Conservation (phyloP, 2,888 invertebrate species). For the Athalia rosae region DNA sequence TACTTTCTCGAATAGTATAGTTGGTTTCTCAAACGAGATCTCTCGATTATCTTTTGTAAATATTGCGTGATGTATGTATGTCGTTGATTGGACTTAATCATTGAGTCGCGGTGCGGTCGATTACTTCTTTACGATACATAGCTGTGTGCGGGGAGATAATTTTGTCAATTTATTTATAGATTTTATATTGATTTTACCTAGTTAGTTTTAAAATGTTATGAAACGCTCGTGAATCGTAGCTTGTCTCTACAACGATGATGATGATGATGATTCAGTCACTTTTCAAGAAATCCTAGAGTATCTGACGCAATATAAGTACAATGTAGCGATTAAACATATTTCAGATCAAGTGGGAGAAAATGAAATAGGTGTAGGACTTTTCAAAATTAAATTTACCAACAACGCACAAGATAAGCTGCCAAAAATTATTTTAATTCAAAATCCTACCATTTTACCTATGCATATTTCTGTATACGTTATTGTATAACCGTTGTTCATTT, state of each 20-base stretch:
- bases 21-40: not conserved
- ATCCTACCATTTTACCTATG: not conserved
- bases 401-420: slow-evolving; percentile 64
- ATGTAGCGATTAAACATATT: not conserved
- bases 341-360: not conserved
- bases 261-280: not conserved
- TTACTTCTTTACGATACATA: slow-evolving; percentile 24
- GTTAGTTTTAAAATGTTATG: not conserved
- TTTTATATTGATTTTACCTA: slow-evolving; percentile 1
- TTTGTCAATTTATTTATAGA: slow-evolving; percentile 9
- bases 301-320: slow-evolving; percentile 7
- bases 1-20: slow-evolving; percentile 11
- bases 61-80: slow-evolving; percentile 20
- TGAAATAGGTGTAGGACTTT: slow-evolving; percentile 1
- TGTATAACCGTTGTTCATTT: slow-evolving; percentile 11
- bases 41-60: slow-evolving; percentile 17
- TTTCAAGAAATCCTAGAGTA: slow-evolving; percentile 16
- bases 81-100: slow-evolving; percentile 7
- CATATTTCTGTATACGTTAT: slow-evolving; percentile 15
- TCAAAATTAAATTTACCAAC: slow-evolving; percentile 45
- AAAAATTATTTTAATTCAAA: slow-evolving; percentile 54
- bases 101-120: slow-evolving; percentile 19
- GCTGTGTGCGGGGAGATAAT: slow-evolving; percentile 22
- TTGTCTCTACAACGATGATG: not conserved
- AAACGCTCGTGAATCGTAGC: not conserved